Base-by-base conservation (phyloP, 2,888 invertebrate species). In the Ganaspis brasiliensis region DNA sequence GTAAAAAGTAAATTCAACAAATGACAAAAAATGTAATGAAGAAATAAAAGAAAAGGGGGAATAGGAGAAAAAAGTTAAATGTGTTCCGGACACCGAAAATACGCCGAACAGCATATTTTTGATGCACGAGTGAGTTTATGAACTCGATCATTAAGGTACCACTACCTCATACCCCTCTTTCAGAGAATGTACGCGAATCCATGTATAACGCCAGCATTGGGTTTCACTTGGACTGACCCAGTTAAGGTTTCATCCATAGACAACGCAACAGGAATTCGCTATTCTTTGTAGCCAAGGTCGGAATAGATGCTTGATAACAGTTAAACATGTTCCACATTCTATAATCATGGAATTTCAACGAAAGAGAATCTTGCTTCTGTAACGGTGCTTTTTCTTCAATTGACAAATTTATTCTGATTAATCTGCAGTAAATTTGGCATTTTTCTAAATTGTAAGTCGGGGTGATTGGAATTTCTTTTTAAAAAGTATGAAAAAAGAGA, bases 151-250 rank as follows among this genome's bases (percentile, higher is more conserved):
- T 83, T 82, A 79, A 80, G 80, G 74, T 76, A n/a, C 75, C 79
- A 79, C 79, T 76, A 83, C 82, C 84, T 86, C 82, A 83, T 81
- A 81, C 79, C 79, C 78, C 77, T 63, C 61, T 61, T 71, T 35
- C 73, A 59, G 71, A 73, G 79, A 79, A 81, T 79, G 81, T 79
- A 79, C 79, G 80, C 80, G 81, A 82, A 83, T 80, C 83, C 85
- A 83, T 84, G 81, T 86, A 82, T 83, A 84, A 81, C 83, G 81
- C 81, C 84, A 31, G 31, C 31, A 84, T 80, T 82, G 85, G 89
- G 90, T 91, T 91, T 91, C 91, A 91, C 91, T 91, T 91, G 89
- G 16, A 73, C 81, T 87, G 90, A 90, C 91, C 91, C 83, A 91
- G 89, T 89, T 89, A 80, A 83, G 83, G 84, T 78, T 81, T 83